Evolutionary conservation across 2,797 vertebrate genomes (phyloP), one percentile per base, ranked within the genome.

Genomic region (Chelidonichthys spinosus): DNA sequence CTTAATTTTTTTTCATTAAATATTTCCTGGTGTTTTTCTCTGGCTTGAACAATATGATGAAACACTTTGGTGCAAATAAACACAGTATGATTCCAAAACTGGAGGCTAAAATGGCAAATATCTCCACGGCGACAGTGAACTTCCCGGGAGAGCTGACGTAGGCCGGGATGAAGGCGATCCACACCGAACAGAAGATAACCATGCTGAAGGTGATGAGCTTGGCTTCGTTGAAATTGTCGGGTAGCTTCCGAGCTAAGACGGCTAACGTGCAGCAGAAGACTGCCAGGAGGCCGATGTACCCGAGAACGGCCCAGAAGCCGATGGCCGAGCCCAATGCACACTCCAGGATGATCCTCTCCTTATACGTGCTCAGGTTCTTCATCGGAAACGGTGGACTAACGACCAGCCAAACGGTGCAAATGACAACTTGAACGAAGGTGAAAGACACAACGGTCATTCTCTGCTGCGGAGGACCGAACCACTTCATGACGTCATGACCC

Each of bases 71-170:
- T 47, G 74, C 83, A 79, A 93, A 94, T 49, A 93, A 90, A 63
- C 87, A 60, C 13, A 60, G 13, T 42, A 60, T 60, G 11, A 60
- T n/a, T 9, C 39, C 58, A 94, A 92, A 94, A 72, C 91, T 93
- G 7, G 93, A 94, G 5, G 92, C 86, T 63, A 94, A 61, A 72
- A 94, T 93, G 1, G 92, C 91, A 80, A 94, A 94, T 49, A 93
- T 91, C 70, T 93, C 93, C 53, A 93, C 91, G 61, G 91, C 93
- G 2, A 93, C 93, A 0, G 92, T 91, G 6, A 90, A 92, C 47
- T 93, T 93, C 3, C 92, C 92, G 4, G 92, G 92, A 40, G 92
- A 94, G 83, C 92, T 94, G 81, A 93, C 67, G 33, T 93, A 94
- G 0, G 93, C 92, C 2, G 93, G 92, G 18, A 93, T 86, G 25